Evolutionary conservation across 2,888 invertebrate species (phyloP).

Genomic region (Eupithecia subfuscata): DNA sequence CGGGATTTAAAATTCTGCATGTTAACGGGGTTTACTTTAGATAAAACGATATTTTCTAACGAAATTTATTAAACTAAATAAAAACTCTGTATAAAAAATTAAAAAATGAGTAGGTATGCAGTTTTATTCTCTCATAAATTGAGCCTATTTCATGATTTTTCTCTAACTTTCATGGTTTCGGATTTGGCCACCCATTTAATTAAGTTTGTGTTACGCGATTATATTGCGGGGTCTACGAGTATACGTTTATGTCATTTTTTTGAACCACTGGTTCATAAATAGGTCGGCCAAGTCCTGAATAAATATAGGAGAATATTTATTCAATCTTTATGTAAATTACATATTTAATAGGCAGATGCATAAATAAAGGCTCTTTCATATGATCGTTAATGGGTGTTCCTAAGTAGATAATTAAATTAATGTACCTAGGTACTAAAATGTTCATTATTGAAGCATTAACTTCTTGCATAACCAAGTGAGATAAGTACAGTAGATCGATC

Average conservation of each 20-base stretch:
- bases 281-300: background rate
- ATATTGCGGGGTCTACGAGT: background rate
- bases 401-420: constrained; percentile 3
- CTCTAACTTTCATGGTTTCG: too few relatives aligned
- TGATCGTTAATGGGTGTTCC: background rate
- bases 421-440: background rate
- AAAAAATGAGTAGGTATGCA: too few relatives aligned
- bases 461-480: background rate
- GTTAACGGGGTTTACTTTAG: too few relatives aligned
- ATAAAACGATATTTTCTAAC: too few relatives aligned
- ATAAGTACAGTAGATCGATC: background rate
- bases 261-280: background rate
- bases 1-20: too few relatives aligned
- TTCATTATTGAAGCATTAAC: background rate
- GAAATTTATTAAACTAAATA: too few relatives aligned
- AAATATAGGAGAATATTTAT: background rate
- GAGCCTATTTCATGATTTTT: too few relatives aligned
- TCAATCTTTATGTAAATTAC: background rate
- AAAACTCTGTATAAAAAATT: too few relatives aligned
- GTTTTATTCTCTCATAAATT: too few relatives aligned
- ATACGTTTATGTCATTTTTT: background rate
- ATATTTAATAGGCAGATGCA: background rate
- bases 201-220: background rate
- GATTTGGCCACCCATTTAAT: background rate
- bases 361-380: background rate